Percentiles rank a stretch among this genome's conserved stretches.
Conservation (phyloP, 2,888 invertebrate species). For the Orthonevra nobilis region DNA sequence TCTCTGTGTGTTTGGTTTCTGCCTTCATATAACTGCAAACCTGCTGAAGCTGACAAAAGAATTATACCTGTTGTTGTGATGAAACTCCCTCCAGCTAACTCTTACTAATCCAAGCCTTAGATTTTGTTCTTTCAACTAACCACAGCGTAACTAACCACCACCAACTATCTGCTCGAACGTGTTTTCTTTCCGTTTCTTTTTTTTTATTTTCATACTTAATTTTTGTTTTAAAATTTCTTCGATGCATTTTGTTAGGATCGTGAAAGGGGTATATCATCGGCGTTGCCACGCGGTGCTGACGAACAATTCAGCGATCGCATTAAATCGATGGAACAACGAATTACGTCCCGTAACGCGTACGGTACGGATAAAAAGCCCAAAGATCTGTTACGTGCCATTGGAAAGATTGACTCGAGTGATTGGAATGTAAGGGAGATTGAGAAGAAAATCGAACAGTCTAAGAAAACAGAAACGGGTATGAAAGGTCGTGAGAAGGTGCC, state of each 20-base stretch:
- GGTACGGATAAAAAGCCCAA: slow-evolving; percentile 89
- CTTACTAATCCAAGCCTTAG: slow-evolving; percentile 24
- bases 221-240: slow-evolving; percentile 12
- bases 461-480: slow-evolving; percentile 79
- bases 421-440: slow-evolving; percentile 96
- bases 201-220: slow-evolving; percentile 54
- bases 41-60: slow-evolving; percentile 26
- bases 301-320: slow-evolving; percentile 81
- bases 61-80: slow-evolving; percentile 30
- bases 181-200: slow-evolving; percentile 37
- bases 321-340: slow-evolving; percentile 89
- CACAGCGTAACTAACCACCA: slow-evolving; percentile 44
- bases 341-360: slow-evolving; percentile 82
- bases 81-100: slow-evolving; percentile 14
- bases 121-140: slow-evolving; percentile 46
- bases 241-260: slow-evolving; percentile 76
- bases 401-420: slow-evolving; percentile 92
- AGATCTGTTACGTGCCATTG: slow-evolving; percentile 92
- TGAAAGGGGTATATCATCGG: slow-evolving; percentile 79
- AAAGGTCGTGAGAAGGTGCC: slow-evolving; percentile 88
- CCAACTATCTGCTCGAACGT: slow-evolving; percentile 32
- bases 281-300: slow-evolving; percentile 77
- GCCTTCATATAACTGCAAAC: slow-evolving; percentile 30
- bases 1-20: slow-evolving; percentile 61
- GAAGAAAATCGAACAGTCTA: slow-evolving; percentile 87